These are phyloP conservation scores for Ataeniobius toweri DNA, from an alignment of 2,797 vertebrate species.

Conservation along the genomic window DNA sequence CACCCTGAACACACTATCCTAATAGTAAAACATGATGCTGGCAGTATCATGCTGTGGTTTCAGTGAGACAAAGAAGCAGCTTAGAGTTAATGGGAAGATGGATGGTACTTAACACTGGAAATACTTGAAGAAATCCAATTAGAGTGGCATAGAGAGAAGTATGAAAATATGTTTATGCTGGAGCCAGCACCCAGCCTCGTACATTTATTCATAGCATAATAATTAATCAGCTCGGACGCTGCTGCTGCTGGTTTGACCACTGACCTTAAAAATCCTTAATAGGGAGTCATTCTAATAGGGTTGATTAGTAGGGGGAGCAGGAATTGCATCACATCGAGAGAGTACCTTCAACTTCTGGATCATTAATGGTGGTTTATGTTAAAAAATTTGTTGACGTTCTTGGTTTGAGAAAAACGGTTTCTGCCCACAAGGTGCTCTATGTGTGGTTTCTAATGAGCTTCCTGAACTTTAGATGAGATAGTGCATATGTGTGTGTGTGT, in stretches of 20 bases:
- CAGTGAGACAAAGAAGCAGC: neutral
- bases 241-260: constrained; percentile 56
- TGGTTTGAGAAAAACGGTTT: constrained; percentile 53
- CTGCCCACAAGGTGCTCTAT: constrained; percentile 54
- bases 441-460: constrained; percentile 70
- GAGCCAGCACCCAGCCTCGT: constrained; percentile 45
- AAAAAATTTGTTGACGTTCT: constrained; percentile 70
- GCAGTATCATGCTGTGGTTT: too few relatives aligned
- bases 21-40: too few relatives aligned
- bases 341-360: constrained; percentile 56
- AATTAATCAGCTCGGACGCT: constrained; percentile 62
- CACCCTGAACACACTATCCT: too few relatives aligned
- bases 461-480: constrained; percentile 40
- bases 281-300: too few relatives aligned
- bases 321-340: constrained; percentile 50
- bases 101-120: neutral
- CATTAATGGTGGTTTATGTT: constrained; percentile 71
- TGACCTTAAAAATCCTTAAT: constrained; percentile 56
- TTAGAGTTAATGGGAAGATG: neutral
- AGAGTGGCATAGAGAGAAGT: neutral
- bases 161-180: constrained; percentile 69
- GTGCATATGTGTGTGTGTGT: neutral
- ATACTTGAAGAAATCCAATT: neutral
- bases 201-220: constrained; percentile 47
- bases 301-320: neutral